Conservation (phyloP, 2,888 invertebrate species). For the Drosophila mettleri region DNA sequence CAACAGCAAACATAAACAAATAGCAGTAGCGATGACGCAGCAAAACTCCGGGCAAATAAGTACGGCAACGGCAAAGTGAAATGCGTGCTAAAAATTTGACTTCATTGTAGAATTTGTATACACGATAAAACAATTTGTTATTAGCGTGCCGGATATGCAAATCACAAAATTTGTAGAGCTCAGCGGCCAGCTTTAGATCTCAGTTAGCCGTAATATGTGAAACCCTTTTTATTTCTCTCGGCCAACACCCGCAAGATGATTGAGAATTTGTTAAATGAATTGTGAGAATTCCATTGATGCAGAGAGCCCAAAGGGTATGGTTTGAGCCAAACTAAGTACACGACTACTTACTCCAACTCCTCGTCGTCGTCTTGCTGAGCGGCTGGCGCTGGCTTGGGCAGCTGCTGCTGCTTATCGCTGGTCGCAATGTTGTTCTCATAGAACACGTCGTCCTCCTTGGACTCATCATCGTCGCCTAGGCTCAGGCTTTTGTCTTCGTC, state of each 20-base stretch:
- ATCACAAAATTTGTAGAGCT: constrained; percentile 25
- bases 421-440: constrained; percentile 90
- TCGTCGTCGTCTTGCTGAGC: constrained; percentile 87
- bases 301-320: constrained; percentile 36
- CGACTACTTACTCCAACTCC: constrained; percentile 85
- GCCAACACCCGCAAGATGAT: constrained; percentile 13
- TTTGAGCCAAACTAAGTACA: constrained; percentile 19
- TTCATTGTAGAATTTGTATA: constrained; percentile 73
- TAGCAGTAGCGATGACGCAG: constrained; percentile 28
- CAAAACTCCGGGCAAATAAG: constrained; percentile 20
- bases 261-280: constrained; percentile 74
- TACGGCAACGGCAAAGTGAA: constrained; percentile 20
- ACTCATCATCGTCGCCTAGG: constrained; percentile 77
- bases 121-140: constrained; percentile 79
- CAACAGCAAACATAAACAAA: constrained; percentile 21
- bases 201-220: constrained; percentile 16
- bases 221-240: constrained; percentile 17
- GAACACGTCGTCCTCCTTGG: constrained; percentile 89
- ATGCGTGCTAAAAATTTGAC: constrained; percentile 69
- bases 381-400: constrained; percentile 50
- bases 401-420: constrained; percentile 60
- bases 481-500: constrained; percentile 87
- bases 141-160: constrained; percentile 70
- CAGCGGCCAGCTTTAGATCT: constrained; percentile 25
- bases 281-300: constrained; percentile 65